Evolutionary conservation across 2,888 invertebrate species (phyloP), one percentile per base, ranked within the genome.

Genomic region (Drosophila pegasa): DNA sequence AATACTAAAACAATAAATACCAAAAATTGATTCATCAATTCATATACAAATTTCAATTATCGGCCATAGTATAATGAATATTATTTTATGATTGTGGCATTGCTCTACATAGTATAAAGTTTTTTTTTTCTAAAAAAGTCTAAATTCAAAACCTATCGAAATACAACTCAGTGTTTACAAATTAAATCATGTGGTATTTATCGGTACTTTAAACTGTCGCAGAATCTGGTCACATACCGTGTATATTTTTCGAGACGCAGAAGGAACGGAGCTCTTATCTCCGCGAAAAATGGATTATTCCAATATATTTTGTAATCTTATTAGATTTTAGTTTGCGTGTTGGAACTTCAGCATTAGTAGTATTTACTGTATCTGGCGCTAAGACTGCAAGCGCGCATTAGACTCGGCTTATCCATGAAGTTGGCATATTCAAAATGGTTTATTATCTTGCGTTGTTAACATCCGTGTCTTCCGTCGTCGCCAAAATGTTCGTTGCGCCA

Each of bases 161-260:
- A 58, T 60, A 27, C 72, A 79, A 54, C 68, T 37, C 66, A n/a
- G 71, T 83, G 87, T 81, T 86, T 86, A 81, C 87, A 83, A 78
- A 66, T 67, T 10, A 7, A 40, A 29, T 25, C 10, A 27, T 41
- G 5, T 10, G 45, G 57, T 38, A 51, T 55, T 60, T 70, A 60
- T 57, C 56, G 43, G 54, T 10, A 16, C 18, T 22, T 75, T 66
- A 3, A 10, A 10, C 20, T 38, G 4, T 25, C 31, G 1, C 7
- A 14, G 1, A 37, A 37, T 16, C 45, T 78, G 89, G 87, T 56
- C 86, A 61, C 83, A 64, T 63, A 48, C n/a, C 60, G 69, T 69
- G 51, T 82, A 50, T 85, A 85, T 79, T 85, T 78, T 84, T 83
- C 84, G 84, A 76, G 90, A 89, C 90, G 90, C 89, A 90, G 87